Percentiles rank a stretch among this genome's conserved stretches.
These are phyloP conservation scores for Poeciliopsis prolifica DNA, from an alignment of 2,113 vertebrate genomes.

Conservation along the genomic window DNA sequence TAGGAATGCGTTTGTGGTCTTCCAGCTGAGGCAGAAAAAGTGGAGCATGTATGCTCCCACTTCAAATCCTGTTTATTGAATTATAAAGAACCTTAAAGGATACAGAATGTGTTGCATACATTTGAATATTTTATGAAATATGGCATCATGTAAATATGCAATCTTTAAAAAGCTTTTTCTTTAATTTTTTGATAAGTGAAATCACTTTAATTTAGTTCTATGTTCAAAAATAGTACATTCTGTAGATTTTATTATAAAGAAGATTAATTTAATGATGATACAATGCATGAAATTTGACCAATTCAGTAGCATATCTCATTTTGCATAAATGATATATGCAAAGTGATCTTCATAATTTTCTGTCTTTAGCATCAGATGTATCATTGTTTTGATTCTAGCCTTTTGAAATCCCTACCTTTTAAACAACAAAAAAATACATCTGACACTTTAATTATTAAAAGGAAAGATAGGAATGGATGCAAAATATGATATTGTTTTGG, in stretches of 20 bases:
- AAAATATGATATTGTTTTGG: not conserved
- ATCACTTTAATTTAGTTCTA: not conserved
- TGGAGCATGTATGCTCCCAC: conserved; percentile 65
- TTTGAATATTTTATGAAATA: conserved; percentile 80
- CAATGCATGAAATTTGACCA: not conserved
- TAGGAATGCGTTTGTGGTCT: conserved; percentile 77
- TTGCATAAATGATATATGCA: too few species aligned
- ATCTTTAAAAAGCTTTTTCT: conserved; percentile 44
- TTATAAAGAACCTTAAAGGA: conserved; percentile 89
- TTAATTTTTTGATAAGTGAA: not conserved
- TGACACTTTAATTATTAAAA: not conserved
- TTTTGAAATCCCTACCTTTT: not conserved
- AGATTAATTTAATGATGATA: not conserved
- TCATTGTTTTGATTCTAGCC: not conserved
- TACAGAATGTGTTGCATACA: conserved; percentile 79
- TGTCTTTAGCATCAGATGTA: not conserved
- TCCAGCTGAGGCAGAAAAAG: conserved; percentile 75
- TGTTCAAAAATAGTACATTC: not conserved
- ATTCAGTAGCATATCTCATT: too few species aligned
- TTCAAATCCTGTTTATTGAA: conserved; percentile 87
- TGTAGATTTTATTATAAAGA: not conserved
- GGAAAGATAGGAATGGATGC: too few species aligned
- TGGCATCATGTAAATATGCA: conserved; percentile 38
- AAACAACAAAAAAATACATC: not conserved
- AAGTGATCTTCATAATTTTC: not conserved